These are phyloP conservation scores for Porites divaricata DNA, from an alignment of 92 coral and sea anemone genomes.

Conservation along the genomic window DNA sequence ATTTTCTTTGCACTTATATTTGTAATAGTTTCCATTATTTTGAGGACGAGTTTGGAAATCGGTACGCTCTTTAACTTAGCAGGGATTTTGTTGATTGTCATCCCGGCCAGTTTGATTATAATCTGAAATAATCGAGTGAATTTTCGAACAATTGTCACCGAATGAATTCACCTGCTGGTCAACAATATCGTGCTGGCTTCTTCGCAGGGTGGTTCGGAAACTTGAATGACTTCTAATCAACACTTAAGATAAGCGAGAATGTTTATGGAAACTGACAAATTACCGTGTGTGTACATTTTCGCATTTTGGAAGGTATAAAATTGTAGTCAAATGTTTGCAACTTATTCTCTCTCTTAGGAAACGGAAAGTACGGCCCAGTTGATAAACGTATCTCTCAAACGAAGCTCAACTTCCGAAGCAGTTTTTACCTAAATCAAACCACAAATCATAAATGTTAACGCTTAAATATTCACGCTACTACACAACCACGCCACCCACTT, in stretches of 20 bases:
- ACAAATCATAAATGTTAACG: neutral
- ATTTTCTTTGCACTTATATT: neutral
- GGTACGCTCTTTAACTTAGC: neutral
- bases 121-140: constrained; percentile 3
- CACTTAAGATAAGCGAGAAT: constrained; percentile 8
- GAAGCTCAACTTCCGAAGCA: neutral
- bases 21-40: neutral
- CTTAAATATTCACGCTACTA: neutral
- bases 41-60: too few relatives aligned
- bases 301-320: too few relatives aligned
- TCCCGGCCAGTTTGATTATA: neutral
- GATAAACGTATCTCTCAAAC: neutral
- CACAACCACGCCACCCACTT: neutral
- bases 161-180: constrained; percentile 1
- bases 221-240: constrained; percentile 21
- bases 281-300: too few relatives aligned
- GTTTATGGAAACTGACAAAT: neutral
- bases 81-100: neutral
- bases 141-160: constrained; percentile 6
- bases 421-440: neutral
- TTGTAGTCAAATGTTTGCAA: neutral
- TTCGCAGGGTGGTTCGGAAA: neutral
- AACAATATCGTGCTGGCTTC: constrained; percentile 10
- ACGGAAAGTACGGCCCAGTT: neutral
- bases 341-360: neutral